Evolutionary conservation across 35 echinoderm and acorn worm species (phyloP), one percentile per base, ranked within the genome.

Genomic region (Heliocidaris tuberculata): DNA sequence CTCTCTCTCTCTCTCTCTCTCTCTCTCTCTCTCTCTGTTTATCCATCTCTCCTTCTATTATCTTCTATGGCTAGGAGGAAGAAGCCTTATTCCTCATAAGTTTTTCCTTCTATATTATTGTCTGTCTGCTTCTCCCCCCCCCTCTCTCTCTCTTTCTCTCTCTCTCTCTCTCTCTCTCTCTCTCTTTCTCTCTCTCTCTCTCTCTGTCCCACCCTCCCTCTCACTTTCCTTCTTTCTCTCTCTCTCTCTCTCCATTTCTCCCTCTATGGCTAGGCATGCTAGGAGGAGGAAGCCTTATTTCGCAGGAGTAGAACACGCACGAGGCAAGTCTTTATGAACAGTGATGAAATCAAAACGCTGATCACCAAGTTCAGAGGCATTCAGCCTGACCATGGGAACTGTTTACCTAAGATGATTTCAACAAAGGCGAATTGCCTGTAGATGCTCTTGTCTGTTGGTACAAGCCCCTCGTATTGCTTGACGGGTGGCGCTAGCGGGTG

Each of bases 1-100:
- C n/a, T n/a, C n/a, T 90, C 88, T 90, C 88, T 90, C 88, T 90
- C 88, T 35, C 88, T 90, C 88, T 90, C 88, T 90, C 88, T 90
- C 31, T 90, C 35, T 90, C 35, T 90, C 88, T 90, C 35, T 90
- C 88, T 90, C 31, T 93, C 32, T 93, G 1, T 47, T 7, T 49
- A 1, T 93, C 48, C 9, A 2, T 49, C 8, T 93, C 50, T 93
- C 92, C n/a, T n/a, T n/a, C n/a, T n/a, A n/a, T n/a, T n/a, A n/a
- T n/a, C n/a, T n/a, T 47, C 50, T 52, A 9, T 13, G 32, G 13
- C 10, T 93, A 16, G 35, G 35, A 42, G 35, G 35, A 42, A 42
- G 35, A 42, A 42, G 35, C 35, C 35, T 42, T 42, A 42, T 42
- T 42, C 3, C 35, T 1, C 35, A 42, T 42, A 0, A 42, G 35